Evolutionary conservation across 2,113 vertebrate genomes (phyloP).

Genomic region (Onychorhynchus coronatus): DNA sequence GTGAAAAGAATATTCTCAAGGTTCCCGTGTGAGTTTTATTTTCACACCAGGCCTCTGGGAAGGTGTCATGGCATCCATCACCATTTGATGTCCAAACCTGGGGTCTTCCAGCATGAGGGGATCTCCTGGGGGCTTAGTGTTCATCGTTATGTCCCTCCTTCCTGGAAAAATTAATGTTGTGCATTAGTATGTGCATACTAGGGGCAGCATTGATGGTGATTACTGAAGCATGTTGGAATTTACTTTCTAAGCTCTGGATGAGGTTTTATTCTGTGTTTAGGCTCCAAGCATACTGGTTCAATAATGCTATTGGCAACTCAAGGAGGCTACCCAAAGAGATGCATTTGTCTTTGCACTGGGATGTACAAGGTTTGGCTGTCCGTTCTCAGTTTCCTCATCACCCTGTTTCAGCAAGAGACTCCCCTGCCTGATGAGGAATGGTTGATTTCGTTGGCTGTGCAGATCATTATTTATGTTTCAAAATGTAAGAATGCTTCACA

Average conservation of each 20-base stretch:
- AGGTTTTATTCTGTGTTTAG: neutral
- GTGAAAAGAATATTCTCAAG: neutral
- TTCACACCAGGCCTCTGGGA: conserved; percentile 7
- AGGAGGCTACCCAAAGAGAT: neutral
- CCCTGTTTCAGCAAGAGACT: neutral
- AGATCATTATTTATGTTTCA: neutral
- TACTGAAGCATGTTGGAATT: conserved; percentile 16
- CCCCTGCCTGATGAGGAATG: neutral
- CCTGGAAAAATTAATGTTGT: neutral
- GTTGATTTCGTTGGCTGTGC: neutral
- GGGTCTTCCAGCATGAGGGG: neutral
- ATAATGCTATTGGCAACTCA: neutral
- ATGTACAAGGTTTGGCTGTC: neutral
- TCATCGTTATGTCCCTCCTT: neutral
- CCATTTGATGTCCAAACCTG: conserved; percentile 14
- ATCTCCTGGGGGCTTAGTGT: neutral
- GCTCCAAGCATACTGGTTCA: neutral
- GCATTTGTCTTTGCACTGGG: neutral
- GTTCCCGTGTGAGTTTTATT: neutral
- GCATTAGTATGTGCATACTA: neutral
- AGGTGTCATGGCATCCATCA: neutral
- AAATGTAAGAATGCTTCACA: neutral
- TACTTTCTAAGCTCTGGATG: neutral
- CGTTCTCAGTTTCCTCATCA: neutral
- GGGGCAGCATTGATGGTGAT: neutral